phyloP scores from a whole-genome alignment of 2,797 vertebrate genomes.

The Sebastes reedi region DNA sequence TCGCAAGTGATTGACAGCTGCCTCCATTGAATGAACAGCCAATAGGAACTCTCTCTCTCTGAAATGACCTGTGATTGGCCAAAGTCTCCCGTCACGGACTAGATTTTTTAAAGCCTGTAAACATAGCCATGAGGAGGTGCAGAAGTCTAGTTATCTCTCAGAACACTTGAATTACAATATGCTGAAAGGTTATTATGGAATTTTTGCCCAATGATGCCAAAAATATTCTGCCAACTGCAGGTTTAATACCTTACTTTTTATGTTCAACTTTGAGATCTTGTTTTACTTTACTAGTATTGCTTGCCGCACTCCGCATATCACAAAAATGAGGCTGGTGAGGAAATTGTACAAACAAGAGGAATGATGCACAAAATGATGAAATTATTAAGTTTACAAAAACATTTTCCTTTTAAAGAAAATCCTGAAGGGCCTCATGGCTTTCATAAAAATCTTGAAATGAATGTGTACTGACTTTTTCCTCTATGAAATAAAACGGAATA shows the following conservation, averaged over 20 bases:
- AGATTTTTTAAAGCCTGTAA: too few species aligned
- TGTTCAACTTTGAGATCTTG: neutral
- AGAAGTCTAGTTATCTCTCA: too few species aligned
- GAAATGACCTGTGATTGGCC: too few species aligned
- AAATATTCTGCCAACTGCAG: too few species aligned
- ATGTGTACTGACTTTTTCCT: neutral
- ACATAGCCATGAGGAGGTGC: too few species aligned
- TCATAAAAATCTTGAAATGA: neutral
- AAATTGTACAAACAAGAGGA: neutral
- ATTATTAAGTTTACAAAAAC: neutral
- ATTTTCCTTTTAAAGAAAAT: neutral
- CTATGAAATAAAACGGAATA: conserved; percentile 8
- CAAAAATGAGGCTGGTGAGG: neutral
- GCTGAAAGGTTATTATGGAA: too few species aligned
- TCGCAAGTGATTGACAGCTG: too few species aligned
- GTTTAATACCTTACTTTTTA: neutral
- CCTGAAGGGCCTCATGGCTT: neutral
- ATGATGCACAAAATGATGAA: neutral
- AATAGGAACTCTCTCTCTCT: too few species aligned
- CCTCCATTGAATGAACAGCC: too few species aligned
- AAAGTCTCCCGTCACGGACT: too few species aligned
- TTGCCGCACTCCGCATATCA: neutral
- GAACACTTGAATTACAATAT: too few species aligned
- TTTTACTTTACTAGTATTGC: neutral
- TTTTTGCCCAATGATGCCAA: too few species aligned